Base-by-base conservation (phyloP, 1,140 invertebrate species). In the Stegodyphus dumicola region DNA sequence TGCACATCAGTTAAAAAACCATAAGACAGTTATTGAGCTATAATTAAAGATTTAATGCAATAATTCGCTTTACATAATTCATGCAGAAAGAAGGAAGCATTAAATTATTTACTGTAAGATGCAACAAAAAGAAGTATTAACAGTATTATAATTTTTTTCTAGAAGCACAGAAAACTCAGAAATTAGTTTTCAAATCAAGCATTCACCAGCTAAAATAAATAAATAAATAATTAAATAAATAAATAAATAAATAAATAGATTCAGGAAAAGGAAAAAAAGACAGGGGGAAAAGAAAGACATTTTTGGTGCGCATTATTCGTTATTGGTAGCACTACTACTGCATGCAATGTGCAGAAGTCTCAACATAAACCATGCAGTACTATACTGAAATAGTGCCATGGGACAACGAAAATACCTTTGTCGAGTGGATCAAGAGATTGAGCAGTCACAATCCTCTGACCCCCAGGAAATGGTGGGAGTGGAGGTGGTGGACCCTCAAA, bases 371-470 rank as follows among this genome's bases (percentile, higher is more conserved):
- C 81, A 85, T 85, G 81, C 81, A 75, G 81, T 69, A 76, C 60
- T 54, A 60, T 7, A 66, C 51, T 77, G 60, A 78, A 88, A 87
- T 66, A 87, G 87, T 87, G 88, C 87, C 74, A 77, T 69, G 85
- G 80, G 86, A 56, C 56, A 81, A 17, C 49, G 69, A 80, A 81
- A 80, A 86, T 89, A 90, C 89, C 90, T 90, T 90, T 90, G 80
- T 89, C 89, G 85, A 88, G 86, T 83, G 89, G 89, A 87, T 90
- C 89, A 73, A 88, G 80, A 69, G 88, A 88, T 75, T 88, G 87
- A 69, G 88, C 87, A 73, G 86, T 81, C 81, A 85, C 78, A 69
- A 87, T 77, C 69, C 87, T 76, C 66, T 88, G 87, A 81, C 87
- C 86, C 65, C 78, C 87, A 77, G 85, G 74, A 69, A 80, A 85